Evolutionary conservation across 2,888 invertebrate species (phyloP).

Genomic region (Chrysolina oricalcia): DNA sequence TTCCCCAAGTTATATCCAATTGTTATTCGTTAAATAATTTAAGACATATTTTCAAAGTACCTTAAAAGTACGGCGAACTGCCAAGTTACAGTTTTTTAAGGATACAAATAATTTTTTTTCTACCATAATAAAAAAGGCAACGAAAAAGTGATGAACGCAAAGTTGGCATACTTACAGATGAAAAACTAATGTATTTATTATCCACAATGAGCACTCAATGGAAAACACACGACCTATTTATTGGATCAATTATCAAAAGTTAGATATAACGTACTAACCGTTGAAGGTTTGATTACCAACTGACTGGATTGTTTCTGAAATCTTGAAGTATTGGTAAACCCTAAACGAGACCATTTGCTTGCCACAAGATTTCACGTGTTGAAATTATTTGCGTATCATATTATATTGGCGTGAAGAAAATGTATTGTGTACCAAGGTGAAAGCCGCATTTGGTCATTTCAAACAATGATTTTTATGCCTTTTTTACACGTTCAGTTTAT

Average conservation of each 20-base stretch:
- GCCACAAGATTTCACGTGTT: not conserved
- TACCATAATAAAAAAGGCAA: not conserved
- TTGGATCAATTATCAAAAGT: not conserved
- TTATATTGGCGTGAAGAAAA: not conserved
- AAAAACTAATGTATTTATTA: not conserved
- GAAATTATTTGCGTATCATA: not conserved
- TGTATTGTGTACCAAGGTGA: not conserved
- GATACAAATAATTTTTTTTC: not conserved
- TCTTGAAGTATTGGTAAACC: not conserved
- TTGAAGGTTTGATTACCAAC: not conserved
- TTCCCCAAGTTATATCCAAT: too few species aligned
- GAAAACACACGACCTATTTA: not conserved
- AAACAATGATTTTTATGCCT: not conserved
- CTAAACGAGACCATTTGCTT: not conserved
- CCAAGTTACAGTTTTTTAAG: not conserved
- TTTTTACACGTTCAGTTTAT: too few species aligned
- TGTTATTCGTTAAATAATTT: too few species aligned
- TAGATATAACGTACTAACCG: constrained; percentile 3
- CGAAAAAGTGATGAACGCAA: not conserved
- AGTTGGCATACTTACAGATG: not conserved
- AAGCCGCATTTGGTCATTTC: not conserved
- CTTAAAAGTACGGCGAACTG: not conserved
- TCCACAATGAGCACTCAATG: not conserved
- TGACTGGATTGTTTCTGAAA: not conserved
- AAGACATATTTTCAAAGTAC: too few species aligned